Base-by-base conservation (phyloP, 37 sponge, comb jelly and placozoan genomes). In the Axinella damicornis region DNA sequence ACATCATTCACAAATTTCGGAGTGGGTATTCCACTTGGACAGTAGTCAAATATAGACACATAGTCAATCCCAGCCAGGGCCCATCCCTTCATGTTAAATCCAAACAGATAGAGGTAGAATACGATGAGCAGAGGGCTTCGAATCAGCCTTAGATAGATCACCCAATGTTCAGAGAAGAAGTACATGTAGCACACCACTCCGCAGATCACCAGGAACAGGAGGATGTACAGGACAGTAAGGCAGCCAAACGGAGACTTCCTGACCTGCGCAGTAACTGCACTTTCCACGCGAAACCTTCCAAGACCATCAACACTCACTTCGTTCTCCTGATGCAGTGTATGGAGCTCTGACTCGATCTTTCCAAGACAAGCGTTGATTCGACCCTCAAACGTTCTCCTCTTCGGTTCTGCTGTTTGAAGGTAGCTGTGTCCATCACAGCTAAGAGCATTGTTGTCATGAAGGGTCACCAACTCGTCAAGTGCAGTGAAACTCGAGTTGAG, bases 31-130 rank as follows among this genome's bases (percentile, higher is more conserved):
- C 53, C 78, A 17, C 30, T 62, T 1, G 68, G 46, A 20, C 36
- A 53, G 53, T 85, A 89, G 16, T 89, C 56, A 54, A 95, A 95
- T 27, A 95, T 85, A 0, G 53, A 12, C 36, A 83, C 36, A 38
- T 95, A 95, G 57, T 89, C 62, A 0, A 95, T 89, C 5, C 72
- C 58, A 9, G 13, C 30, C 1, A 31, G 14, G 6, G 74, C 57
- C 95, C 95, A 95, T 16, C 40, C 87, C 38, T 85, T 57, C 60
- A 95, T 78, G 78, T 95, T 95, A 68, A 86, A 31, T 2, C 86
- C 92, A 41, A 77, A 59, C 31, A 95, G 72, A 65, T 89, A 95
- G 79, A 91, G 39, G 72, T 74, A 88, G 5, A 86, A 46, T 1
- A 86, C 27, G 40, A 95, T 36, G 53, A 95, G 81, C 11, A 88